Conservation (phyloP, 1,140 invertebrate species). For the Hesperophylax magnus region DNA sequence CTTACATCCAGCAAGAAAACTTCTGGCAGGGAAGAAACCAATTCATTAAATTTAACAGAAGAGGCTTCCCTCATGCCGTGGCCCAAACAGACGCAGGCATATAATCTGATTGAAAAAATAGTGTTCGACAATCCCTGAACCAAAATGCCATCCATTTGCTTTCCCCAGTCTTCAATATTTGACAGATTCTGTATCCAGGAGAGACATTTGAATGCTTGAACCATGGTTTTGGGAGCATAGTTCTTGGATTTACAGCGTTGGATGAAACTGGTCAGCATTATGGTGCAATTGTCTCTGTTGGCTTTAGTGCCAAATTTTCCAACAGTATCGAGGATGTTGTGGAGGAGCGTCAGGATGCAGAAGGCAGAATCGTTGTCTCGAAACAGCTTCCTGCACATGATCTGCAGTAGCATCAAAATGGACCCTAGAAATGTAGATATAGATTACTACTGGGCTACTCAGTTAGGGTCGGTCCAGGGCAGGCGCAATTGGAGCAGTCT, state of each 20-base stretch:
- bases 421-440: constrained; percentile 41
- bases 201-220: constrained; percentile 45
- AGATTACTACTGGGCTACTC: background rate
- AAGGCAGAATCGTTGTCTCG: constrained; percentile 42
- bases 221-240: constrained; percentile 46
- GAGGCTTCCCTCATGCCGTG: constrained; percentile 30
- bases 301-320: background rate
- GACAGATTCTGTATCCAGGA: constrained; percentile 59
- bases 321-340: constrained; percentile 28
- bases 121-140: constrained; percentile 61
- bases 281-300: constrained; percentile 48
- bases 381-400: constrained; percentile 41
- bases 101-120: constrained; percentile 62
- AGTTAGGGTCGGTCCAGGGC: no score
- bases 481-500: no score
- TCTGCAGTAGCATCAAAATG: constrained; percentile 36
- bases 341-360: constrained; percentile 41
- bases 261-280: constrained; percentile 50
- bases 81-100: constrained; percentile 60
- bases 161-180: constrained; percentile 57
- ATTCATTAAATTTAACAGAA: constrained; percentile 25
- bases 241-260: constrained; percentile 39
- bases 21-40: constrained; percentile 32
- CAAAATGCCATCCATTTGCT: constrained; percentile 59
- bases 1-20: constrained; percentile 51